Conservation (phyloP, 2,797 vertebrate genomes). For the Myotis vivesi region DNA sequence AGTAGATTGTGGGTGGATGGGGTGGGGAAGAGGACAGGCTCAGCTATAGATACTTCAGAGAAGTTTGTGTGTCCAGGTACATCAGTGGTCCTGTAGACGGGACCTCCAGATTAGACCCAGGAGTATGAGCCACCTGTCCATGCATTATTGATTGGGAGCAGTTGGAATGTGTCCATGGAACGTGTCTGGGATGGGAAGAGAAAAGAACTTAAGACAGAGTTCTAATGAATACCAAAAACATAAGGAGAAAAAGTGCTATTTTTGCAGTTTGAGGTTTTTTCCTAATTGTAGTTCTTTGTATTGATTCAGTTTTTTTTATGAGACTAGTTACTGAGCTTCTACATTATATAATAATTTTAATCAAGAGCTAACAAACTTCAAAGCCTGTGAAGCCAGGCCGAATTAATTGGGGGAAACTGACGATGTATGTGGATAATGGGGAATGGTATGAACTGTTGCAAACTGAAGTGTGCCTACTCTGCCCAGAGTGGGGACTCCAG, state of each 20-base stretch:
- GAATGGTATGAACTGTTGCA: background rate
- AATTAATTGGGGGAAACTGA: background rate
- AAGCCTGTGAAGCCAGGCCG: background rate
- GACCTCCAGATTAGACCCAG: background rate
- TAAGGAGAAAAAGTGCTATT: background rate
- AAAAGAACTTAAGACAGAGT: background rate
- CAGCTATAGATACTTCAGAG: background rate
- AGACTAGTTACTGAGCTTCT: constrained; percentile 17
- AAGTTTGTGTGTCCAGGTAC: background rate
- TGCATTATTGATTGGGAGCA: background rate
- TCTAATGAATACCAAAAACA: background rate
- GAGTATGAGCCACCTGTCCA: background rate
- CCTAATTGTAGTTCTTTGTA: background rate
- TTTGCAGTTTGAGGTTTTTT: constrained; percentile 39
- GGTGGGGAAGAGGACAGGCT: background rate
- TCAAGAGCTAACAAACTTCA: background rate
- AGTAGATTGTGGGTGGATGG: background rate
- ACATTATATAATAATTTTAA: background rate
- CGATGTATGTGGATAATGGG: background rate
- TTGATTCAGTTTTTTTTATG: constrained; percentile 29
- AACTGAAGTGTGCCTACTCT: background rate
- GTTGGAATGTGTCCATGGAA: background rate
- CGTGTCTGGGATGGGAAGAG: background rate
- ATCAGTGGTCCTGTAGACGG: background rate
- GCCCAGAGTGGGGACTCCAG: background rate